Base-by-base conservation (phyloP, 2,888 invertebrate species). In the Hermaeophaga mercurialis region DNA sequence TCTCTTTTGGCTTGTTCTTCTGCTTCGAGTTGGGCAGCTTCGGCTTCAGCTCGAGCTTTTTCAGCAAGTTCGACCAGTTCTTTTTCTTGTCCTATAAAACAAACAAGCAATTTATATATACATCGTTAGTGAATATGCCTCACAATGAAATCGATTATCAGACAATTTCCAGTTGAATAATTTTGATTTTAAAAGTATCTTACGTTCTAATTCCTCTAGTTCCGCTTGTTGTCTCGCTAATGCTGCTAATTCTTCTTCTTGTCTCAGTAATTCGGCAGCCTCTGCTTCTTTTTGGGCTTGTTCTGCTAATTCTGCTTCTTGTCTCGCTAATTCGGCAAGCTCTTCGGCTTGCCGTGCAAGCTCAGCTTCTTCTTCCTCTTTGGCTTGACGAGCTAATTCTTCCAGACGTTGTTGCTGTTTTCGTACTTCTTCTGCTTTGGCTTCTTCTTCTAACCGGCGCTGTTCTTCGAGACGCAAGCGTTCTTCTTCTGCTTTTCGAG, bases 281-380 rank as follows among this genome's bases (percentile, higher is more conserved):
- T 86, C 86, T 5, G 77, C 83, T 77, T 87, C 86, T 24, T 81
- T 80, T 64, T 82, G 70, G 5, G 69, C 74, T 48, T 71, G 70
- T 68, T 88, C 87, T 0, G 85, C 85, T 67, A 87, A 74, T 75
- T 88, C 88, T 41, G 85, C 86, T 61, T 87, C 88, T 81, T 85
- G 77, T 63, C 76, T 72, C 62, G 78, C 78, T 24, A 76, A 60
- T 67, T 78, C 77, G 59, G 77, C 78, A 63, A 78, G 73, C 69
- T 78, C 78, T 62, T 77, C 78, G 9, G 78, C 78, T 74, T 88
- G 88, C 68, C 87, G 80, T 45, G 86, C 87, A 62, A 88, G 80
- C 70, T 87, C 88, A 5, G 79, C 84, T 76, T 87, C 87, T 17
- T 82, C 81, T 68, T 85, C 85, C 69, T 85, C 85, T 69, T 84